A percentile compares a stretch with the other conserved stretches of the same genome.
These are phyloP conservation scores for Diogma glabrata DNA, from an alignment of 2,888 invertebrate genomes.

Conservation along the genomic window DNA sequence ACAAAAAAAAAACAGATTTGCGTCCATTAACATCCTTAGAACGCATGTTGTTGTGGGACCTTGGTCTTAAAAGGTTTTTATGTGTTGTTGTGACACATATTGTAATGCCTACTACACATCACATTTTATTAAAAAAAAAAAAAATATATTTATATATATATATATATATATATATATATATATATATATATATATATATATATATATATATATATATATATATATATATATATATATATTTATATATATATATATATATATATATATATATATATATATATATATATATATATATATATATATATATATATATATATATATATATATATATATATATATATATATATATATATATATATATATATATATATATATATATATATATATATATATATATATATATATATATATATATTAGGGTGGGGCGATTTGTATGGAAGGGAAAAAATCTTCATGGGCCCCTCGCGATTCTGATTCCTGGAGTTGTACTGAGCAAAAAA, in stretches of 20 bases:
- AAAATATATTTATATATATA: neutral
- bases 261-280: neutral
- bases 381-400: neutral
- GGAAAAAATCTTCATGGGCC: too few species aligned
- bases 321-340: neutral
- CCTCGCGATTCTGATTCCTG: too few species aligned
- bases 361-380: neutral
- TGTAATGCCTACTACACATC: too few species aligned
- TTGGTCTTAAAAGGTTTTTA: too few species aligned
- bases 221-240: neutral
- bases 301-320: neutral
- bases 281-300: neutral
- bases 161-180: neutral
- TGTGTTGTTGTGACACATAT: too few species aligned
- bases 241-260: neutral
- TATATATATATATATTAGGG: neutral
- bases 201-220: neutral
- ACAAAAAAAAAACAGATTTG: too few species aligned
- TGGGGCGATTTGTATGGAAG: too few species aligned
- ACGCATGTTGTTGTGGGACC: too few species aligned
- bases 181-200: neutral
- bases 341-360: neutral
- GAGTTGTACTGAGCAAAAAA: too few species aligned
- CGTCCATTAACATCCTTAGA: too few species aligned
- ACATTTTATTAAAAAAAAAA: neutral